Evolutionary conservation across 2,888 invertebrate species (phyloP).

Genomic region (Cheilosia scutellata): DNA sequence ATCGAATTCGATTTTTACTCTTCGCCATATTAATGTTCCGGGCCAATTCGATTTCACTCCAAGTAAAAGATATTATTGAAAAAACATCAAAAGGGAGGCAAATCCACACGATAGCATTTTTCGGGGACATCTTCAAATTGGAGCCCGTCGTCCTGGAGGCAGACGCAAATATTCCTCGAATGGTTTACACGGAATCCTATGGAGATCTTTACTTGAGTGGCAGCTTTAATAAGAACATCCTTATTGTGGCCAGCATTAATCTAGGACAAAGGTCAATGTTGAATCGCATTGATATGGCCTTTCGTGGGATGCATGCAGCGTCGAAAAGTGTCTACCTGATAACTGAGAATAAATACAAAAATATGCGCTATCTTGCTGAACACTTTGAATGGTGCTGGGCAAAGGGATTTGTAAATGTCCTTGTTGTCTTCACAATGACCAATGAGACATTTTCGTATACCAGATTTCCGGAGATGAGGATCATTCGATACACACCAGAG

Average conservation of each 20-base stretch:
- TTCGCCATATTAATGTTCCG: slow-evolving; percentile 43
- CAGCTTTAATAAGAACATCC: slow-evolving; percentile 76
- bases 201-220: slow-evolving; percentile 72
- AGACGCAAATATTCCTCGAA: slow-evolving; percentile 71
- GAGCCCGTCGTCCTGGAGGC: slow-evolving; percentile 68
- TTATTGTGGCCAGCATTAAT: slow-evolving; percentile 75
- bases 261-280: slow-evolving; percentile 70
- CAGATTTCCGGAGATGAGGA: slow-evolving; percentile 66
- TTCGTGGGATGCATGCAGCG: slow-evolving; percentile 74
- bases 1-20: slow-evolving; percentile 48
- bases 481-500: slow-evolving; percentile 30
- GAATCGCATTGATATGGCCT: slow-evolving; percentile 77
- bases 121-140: slow-evolving; percentile 72
- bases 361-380: slow-evolving; percentile 49
- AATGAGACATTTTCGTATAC: slow-evolving; percentile 71
- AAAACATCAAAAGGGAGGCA: slow-evolving; percentile 57
- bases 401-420: slow-evolving; percentile 76
- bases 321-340: slow-evolving; percentile 77
- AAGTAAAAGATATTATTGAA: slow-evolving; percentile 71
- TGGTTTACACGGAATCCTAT: slow-evolving; percentile 76
- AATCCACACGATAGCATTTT: slow-evolving; percentile 75
- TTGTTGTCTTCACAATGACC: slow-evolving; percentile 70
- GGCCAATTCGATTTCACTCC: slow-evolving; percentile 37
- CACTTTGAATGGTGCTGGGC: slow-evolving; percentile 79
- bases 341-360: slow-evolving; percentile 22